Evolutionary conservation across 2,797 vertebrate genomes (phyloP), one percentile per base, ranked within the genome.

Genomic region (Periparus ater): DNA sequence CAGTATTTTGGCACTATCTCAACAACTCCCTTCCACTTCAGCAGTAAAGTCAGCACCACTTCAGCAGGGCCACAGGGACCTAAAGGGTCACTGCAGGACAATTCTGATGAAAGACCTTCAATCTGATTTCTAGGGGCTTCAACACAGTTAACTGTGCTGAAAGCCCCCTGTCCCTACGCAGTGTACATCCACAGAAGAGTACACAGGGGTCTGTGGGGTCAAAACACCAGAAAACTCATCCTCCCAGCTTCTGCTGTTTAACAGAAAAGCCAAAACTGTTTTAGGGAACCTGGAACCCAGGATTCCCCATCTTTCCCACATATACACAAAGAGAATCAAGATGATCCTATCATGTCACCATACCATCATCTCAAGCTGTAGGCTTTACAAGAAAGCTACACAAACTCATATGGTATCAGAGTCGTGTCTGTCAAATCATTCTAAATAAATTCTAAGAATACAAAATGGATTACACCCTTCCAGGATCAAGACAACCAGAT

Each of bases 151-250:
- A 51, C 6, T 21, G 23, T 44, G 40, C 71, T 58, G 20, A 76
- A n/a, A 29, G 26, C 3, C 11, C 48, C 16, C 29, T 34, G 26
- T 53, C 32, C 79, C 67, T 26, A 23, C 7, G 4, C 40, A 32
- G 47, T 2, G 7, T 32, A 72, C 18, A 74, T 15, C 29, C 34
- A 27, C 30, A 20, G 17, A 54, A 67, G 32, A 78, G 10, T 2
- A 4, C 20, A 26, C 0, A 0, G 6, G 26, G 47, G 27, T 25
- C 30, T 13, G 2, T 1, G 9, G 34, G 19, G 19, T 42, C 30
- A 65, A 34, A 93, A 86, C 50, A 47, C 27, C 61, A 75, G 7
- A 83, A 71, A 21, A 34, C 13, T 23, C 42, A 6, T 40, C 55
- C 42, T 84, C 36, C 19, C 26, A 81, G 17, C 12, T 58, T n/a